Conservation (phyloP, 2,113 vertebrate genomes). For the Pampusana beccarii region DNA sequence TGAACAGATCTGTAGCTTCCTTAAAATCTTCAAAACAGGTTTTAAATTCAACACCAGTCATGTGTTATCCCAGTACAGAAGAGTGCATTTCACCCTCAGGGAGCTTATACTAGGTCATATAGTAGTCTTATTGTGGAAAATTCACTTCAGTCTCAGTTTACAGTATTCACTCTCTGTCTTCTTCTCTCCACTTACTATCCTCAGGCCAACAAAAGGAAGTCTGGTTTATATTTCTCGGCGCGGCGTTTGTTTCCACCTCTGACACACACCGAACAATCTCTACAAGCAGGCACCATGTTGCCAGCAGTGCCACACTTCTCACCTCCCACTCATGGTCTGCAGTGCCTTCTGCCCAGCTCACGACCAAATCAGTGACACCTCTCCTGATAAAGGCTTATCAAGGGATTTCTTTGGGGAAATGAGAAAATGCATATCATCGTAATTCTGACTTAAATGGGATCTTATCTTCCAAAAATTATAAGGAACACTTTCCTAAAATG, state of each 20-base stretch:
- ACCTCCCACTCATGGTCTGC: background rate
- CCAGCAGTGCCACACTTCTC: constrained; percentile 19
- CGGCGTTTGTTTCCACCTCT: constrained; percentile 53
- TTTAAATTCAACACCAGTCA: background rate
- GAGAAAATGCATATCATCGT: background rate
- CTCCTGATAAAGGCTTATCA: background rate
- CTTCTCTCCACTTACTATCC: constrained; percentile 42
- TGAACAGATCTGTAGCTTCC: background rate
- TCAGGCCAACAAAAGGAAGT: constrained; percentile 41
- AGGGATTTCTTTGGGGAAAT: background rate
- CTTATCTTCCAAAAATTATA: constrained; percentile 3
- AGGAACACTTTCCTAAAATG: background rate
- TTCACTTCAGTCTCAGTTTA: constrained; percentile 33
- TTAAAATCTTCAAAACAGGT: constrained; percentile 12
- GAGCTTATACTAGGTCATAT: background rate
- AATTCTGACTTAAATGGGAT: background rate
- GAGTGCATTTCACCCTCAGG: constrained; percentile 50
- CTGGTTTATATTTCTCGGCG: constrained; percentile 65
- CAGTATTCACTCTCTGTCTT: constrained; percentile 18
- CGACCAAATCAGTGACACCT: background rate
- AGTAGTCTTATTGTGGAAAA: constrained; percentile 43
- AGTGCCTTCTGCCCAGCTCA: background rate
- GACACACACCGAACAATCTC: constrained; percentile 18
- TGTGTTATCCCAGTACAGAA: background rate
- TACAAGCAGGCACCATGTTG: background rate